These are phyloP conservation scores for Oreochromis niloticus DNA, from an alignment of 2,113 vertebrate genomes.

Conservation along the genomic window DNA sequence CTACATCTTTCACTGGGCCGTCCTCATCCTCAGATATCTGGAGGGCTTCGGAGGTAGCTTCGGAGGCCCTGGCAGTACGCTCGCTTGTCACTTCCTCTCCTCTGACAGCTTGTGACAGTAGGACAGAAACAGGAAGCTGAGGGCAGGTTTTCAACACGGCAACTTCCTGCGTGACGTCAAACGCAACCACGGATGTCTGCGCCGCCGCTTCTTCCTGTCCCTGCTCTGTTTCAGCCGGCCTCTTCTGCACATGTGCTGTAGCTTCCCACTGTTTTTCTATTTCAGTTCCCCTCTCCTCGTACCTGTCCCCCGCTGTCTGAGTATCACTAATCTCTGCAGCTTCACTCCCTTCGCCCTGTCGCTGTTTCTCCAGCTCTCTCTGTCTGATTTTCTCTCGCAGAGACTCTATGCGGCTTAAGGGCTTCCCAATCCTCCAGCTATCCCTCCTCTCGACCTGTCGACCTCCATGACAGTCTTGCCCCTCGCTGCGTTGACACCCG, in stretches of 20 bases:
- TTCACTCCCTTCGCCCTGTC: conserved; percentile 5
- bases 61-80: background rate
- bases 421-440: conserved; percentile 66
- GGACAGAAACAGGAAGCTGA: conserved; percentile 73
- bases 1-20: conserved; percentile 27
- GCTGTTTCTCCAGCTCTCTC: conserved; percentile 40
- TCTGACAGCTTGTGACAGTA: conserved; percentile 23
- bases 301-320: background rate
- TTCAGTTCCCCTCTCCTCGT: conserved; percentile 5
- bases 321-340: background rate
- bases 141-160: conserved; percentile 56
- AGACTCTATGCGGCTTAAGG: conserved; percentile 69
- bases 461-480: conserved; percentile 18
- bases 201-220: conserved; percentile 55
- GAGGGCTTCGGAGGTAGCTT: background rate
- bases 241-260: conserved; percentile 20
- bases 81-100: conserved; percentile 51
- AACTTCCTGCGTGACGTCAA: conserved; percentile 71
- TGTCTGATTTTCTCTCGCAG: conserved; percentile 65
- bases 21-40: conserved; percentile 30
- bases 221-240: conserved; percentile 1
- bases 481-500: background rate
- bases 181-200: conserved; percentile 24
- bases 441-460: conserved; percentile 51
- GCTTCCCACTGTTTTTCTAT: conserved; percentile 14